Base-by-base conservation (phyloP, 2,888 invertebrate genomes). In the Agrotis puta region DNA sequence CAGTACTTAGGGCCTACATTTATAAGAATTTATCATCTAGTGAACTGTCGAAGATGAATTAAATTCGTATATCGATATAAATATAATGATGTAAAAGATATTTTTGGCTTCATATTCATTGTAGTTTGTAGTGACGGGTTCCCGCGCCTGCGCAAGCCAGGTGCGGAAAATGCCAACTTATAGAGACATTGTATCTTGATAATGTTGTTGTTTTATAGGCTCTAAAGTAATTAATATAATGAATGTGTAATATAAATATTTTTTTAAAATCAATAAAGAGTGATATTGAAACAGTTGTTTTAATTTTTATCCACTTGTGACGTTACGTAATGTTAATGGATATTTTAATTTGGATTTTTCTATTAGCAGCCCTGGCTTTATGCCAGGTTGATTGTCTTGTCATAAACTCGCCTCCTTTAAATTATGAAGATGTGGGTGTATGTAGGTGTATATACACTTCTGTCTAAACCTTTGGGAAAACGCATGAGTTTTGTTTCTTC, bases 221-320 rank as follows among this genome's bases (percentile, higher is more conserved):
- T 94, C 94, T 94, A 93, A 92, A 84, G 77, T 85, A 85, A 94
- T 89, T 89, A 89, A 88, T 90, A 83, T 92, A 92, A 94, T 93
- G 93, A 94, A 95, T 95, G 94, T 95, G 94, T 95, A 94, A 94
- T 94, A 95, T 92, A 93, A 94, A 93, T 96, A 96, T 96, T 96
- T 95, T 96, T 96, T 94, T 95, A 95, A 95, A 94, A 94, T 93
- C 93, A 96, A 94, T 95, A 96, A 96, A 95, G 95, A 95, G 95
- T 95, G 95, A 96, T 95, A 95, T 93, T 94, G 88, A 94, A 84
- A 85, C 65, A 57, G 45, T 74, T 76, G 75, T 88, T 82, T 88
- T 85, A 88, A 91, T 90, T 78, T 64, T 62, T 58, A 66, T 43
- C 67, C 67, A 66, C n/a, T 39, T 66, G 24, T n/a, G 56, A 56